Base-by-base conservation (phyloP, 2,797 vertebrate genomes). In the Gymnothorax reevesii region DNA sequence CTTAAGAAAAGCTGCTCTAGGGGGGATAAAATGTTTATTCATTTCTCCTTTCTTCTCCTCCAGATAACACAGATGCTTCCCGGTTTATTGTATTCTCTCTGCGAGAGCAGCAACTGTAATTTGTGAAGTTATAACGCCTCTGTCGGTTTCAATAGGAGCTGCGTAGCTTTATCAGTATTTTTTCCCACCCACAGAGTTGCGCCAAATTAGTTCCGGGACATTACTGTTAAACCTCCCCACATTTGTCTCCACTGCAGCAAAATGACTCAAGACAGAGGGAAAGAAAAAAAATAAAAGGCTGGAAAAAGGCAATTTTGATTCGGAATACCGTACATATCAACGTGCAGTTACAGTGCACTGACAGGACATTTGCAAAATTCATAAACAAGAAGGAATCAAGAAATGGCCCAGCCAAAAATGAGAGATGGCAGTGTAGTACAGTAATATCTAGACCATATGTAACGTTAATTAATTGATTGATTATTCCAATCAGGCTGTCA, bases 141-240 rank as follows among this genome's bases (percentile, higher is more conserved):
- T 79, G 75, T 79, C 75, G 52, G 75, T 79, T 79, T 79, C 49
- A 79, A 79, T 79, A 79, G 17, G 22, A 83, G 82, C n/a, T 4
- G 7, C 3, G 59, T 13, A 15, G 57, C 8, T 83, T 83, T 83
- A 86, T 89, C 75, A 22, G 49, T n/a, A 42, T 49, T 79, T 82
- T 89, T 64, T n/a, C 71, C 54, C 83, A 71, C 59, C 88, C 59
- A n/a, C 89, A 89, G 83, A 86, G 80, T 75, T 84, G 54, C 54
- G 84, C 82, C 79, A 62, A 87, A 89, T 88, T 88, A 83, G 86
- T 90, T 88, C 87, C 82, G 85, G 84, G 89, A 89, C 86, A 87
- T 86, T 88, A 86, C 83, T 83, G 87, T 80, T 66, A 17, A 86
- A 85, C 86, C 54, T 84, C 71, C 42, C 57, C 77, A 54, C 84